These are phyloP conservation scores for Monopterus albus DNA, from an alignment of 2,113 vertebrate genomes.

Conservation along the genomic window DNA sequence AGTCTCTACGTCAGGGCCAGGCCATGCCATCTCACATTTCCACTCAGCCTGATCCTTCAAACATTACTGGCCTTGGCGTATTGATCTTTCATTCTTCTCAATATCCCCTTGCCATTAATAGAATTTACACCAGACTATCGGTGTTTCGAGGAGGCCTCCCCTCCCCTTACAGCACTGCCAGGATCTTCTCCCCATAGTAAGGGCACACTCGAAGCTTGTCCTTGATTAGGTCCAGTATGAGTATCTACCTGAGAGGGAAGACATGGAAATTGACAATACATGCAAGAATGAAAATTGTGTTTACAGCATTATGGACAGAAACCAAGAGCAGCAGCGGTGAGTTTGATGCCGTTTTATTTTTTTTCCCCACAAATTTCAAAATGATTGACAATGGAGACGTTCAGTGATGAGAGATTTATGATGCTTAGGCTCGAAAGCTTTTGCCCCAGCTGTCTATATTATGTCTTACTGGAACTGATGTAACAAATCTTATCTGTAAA, in stretches of 20 bases:
- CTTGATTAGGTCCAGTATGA: conserved; percentile 38
- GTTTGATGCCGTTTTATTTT: conserved; percentile 29
- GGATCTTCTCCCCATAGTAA: conserved; percentile 32
- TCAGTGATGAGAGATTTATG: background rate
- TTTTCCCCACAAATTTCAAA: background rate
- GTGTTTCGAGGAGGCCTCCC: conserved; percentile 64
- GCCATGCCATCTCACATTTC: conserved; percentile 85
- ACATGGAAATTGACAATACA: conserved; percentile 63
- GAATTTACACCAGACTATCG: conserved; percentile 74
- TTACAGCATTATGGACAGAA: conserved; percentile 29
- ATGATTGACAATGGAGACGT: background rate
- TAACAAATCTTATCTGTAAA: too few relatives aligned
- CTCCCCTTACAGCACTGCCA: conserved; percentile 31
- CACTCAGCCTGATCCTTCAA: conserved; percentile 80
- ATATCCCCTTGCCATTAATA: conserved; percentile 73
- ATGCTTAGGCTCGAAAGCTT: too few relatives aligned
- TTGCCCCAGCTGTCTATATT: too few relatives aligned
- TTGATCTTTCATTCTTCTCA: conserved; percentile 78
- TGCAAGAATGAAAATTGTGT: conserved; percentile 34
- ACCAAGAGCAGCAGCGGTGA: conserved; percentile 63
- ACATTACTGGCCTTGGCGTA: conserved; percentile 82
- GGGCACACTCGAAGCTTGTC: conserved; percentile 23
- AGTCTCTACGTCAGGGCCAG: conserved; percentile 43
- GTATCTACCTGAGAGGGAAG: conserved; percentile 35
- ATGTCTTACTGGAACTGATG: too few relatives aligned